Evolutionary conservation across 2,797 vertebrate species (phyloP), one percentile per base, ranked within the genome.

Genomic region (Lacerta agilis): DNA sequence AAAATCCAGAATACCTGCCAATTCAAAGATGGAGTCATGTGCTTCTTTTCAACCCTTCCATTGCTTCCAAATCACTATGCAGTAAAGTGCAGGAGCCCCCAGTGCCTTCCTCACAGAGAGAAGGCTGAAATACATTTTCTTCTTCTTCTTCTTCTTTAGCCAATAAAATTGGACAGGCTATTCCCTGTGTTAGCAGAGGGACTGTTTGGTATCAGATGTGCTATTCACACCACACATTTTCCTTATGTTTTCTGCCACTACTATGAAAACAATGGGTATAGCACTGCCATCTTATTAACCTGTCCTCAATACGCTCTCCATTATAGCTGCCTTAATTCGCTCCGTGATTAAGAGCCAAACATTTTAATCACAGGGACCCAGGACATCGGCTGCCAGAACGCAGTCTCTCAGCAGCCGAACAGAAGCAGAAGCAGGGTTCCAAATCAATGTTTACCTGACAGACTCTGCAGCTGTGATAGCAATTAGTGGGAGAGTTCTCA

Each of bases 381-480:
- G 58, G 77, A 55, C 33, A 55, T 17, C 33, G 18, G 27, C 43
- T 67, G 43, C 58, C 25, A 72, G 36, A 43, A 64, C 23, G 11
- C 49, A 45, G 2, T 55, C 9, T 27, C 36, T 75, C 69, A 55
- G 41, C 58, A 27, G 29, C 69, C 38, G 66, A 29, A 78, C 18
- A 29, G 55, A 72, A 61, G 17, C 36, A 41, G 55, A n/a, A 85
- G 27, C 9, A 85, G 27, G 8, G 27, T 69, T 80, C 66, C 36
- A 71, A 49, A 7, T 69, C 43, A 79, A 45, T 79, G 91, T 95
- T 96, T 97, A 99, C 99, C 98, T 98, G 97, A 94, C 97, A 86
- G 97, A 97, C 87, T 99, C 98, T 3, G 98, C 98, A 0, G 98
- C 97, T 6, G 98, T 99, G 95, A 99, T 99, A 90, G 98, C 98